phyloP scores from a whole-genome alignment of 2,113 vertebrate species.

The Phalacrocorax brasilianus region DNA sequence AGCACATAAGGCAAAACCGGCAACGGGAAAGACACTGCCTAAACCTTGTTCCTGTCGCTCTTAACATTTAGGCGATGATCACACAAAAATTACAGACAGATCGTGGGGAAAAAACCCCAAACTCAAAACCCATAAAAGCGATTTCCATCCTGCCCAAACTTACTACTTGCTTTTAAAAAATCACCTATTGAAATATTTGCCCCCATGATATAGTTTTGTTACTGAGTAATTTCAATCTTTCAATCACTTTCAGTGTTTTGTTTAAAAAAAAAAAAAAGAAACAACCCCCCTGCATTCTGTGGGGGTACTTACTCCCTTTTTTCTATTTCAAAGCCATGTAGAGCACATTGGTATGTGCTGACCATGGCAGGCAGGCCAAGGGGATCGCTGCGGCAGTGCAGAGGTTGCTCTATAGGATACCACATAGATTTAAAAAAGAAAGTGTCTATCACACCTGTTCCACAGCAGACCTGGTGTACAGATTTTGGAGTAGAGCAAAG shows the following conservation, averaged over 20 bases:
- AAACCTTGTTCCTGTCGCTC: background rate
- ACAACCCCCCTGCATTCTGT: background rate
- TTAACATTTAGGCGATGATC: background rate
- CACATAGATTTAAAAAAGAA: too few species aligned
- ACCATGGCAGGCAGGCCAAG: background rate
- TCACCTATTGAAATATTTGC: background rate
- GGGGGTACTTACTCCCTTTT: background rate
- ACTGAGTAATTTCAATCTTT: background rate
- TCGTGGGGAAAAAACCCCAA: background rate
- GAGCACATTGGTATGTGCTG: background rate
- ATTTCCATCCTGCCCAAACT: background rate
- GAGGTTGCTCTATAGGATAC: background rate
- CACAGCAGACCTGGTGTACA: background rate
- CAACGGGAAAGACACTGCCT: background rate
- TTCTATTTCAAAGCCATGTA: background rate
- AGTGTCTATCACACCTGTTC: background rate
- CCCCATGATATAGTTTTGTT: background rate
- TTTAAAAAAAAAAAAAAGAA: too few species aligned
- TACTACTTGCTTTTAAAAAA: background rate
- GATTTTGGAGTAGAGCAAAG: background rate
- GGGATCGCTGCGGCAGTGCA: background rate
- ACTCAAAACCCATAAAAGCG: background rate
- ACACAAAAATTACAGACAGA: background rate
- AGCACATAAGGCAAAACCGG: background rate
- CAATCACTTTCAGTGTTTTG: background rate